Evolutionary conservation across 1,140 invertebrate species (phyloP).

Genomic region (Lasioglossum albipes): DNA sequence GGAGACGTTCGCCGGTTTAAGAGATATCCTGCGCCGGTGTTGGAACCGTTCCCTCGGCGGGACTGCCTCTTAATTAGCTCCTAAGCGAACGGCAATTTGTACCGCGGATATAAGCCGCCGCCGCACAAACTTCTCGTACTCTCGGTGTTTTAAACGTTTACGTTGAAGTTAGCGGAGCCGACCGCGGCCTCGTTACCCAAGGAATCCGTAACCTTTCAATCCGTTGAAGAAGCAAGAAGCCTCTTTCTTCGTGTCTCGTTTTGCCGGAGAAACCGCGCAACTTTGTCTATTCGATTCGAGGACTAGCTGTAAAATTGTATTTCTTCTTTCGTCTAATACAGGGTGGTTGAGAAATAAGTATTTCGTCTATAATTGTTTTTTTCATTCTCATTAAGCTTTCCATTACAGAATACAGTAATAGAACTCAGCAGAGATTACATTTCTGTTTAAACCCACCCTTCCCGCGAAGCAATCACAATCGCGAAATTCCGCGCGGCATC

Average conservation of each 20-base stretch:
- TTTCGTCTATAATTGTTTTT: too few species aligned
- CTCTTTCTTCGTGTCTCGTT: too few species aligned
- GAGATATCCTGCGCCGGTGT: slow-evolving; percentile 42
- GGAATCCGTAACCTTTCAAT: slow-evolving; percentile 24
- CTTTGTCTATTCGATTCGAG: background rate
- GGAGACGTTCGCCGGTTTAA: slow-evolving; percentile 42
- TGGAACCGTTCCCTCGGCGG: slow-evolving; percentile 34
- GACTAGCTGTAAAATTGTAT: too few species aligned
- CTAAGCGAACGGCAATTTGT: slow-evolving; percentile 65
- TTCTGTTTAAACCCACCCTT: too few species aligned
- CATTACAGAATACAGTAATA: too few species aligned
- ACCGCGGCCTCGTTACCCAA: slow-evolving; percentile 35
- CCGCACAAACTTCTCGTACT: slow-evolving; percentile 54
- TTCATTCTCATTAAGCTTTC: too few species aligned
- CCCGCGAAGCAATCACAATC: too few species aligned
- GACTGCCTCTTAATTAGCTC: slow-evolving; percentile 61
- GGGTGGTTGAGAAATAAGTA: too few species aligned
- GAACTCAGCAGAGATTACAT: too few species aligned
- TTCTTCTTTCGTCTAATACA: too few species aligned
- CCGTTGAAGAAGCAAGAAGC: background rate
- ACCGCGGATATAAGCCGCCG: slow-evolving; percentile 53
- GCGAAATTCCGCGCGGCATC: too few species aligned
- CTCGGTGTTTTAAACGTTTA: slow-evolving; percentile 55
- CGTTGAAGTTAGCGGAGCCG: slow-evolving; percentile 54
- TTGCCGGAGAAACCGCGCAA: background rate